Evolutionary conservation across 2,888 invertebrate species (phyloP), one percentile per base, ranked within the genome.

Genomic region (Platycheirus rosarum): DNA sequence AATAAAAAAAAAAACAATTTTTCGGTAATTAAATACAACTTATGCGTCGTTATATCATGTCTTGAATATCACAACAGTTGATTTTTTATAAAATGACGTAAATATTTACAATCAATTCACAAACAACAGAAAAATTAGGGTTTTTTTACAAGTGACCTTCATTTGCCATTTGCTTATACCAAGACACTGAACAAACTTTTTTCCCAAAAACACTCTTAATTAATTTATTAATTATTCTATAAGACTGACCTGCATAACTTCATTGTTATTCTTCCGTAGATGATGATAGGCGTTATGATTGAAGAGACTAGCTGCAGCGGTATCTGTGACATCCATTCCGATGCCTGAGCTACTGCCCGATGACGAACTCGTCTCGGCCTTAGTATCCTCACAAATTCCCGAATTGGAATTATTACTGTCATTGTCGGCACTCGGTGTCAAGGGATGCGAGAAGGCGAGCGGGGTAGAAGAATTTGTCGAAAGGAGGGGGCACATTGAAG

Each of bases 401-500:
- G 88, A 87, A 40, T 85, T 86, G 42, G 88, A 87, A 42, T 85
- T 86, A 46, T 86, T 86, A 75, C 92, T 92, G 44, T 91, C 91
- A 49, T 88, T 91, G 84, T 92, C 92, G 86, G 91, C 91, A 87
- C 91, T 92, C 70, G 93, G 92, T 5, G 93, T 92, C 0, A 93
- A 88, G 20, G 93, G 93, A 88, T 93, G 93, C 70, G 92, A 92
- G 84, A 93, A 92, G 66, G 93, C 92, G 53, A 92, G 88, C 11
- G 92, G 91, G 9, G 92, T 92, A n/a, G 93, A 92, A 0, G 93
- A 93, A 5, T 93, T 93, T 26, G 93, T 93, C 16, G 92, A 91
- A 42, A 95, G 88, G 42, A 94, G 90, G 46, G 94, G 92, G 87
- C 93, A 94, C 85, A 93, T 94, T 57, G 94, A 94, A 1, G 93